These are phyloP conservation scores for Cavia aperea DNA, from an alignment of 2,113 vertebrate genomes.

Conservation along the genomic window DNA sequence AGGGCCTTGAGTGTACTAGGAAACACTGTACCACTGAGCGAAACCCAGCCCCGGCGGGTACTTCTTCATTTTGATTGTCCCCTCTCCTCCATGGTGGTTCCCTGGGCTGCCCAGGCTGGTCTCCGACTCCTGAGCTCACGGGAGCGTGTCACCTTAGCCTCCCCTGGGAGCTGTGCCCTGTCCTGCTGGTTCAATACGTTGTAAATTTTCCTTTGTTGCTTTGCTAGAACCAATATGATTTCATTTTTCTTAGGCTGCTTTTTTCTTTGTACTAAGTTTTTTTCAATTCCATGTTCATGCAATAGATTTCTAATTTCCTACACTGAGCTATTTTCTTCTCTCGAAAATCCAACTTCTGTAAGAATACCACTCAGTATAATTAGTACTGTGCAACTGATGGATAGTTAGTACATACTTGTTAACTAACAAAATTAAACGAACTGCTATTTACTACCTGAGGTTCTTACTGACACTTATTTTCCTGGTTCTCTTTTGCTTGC, in stretches of 20 bases:
- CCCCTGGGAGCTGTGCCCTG: not conserved
- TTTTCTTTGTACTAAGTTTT: slow-evolving; percentile 1
- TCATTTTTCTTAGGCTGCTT: not conserved
- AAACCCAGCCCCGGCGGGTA: not conserved
- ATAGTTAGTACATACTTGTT: not conserved
- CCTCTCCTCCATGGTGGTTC: not conserved
- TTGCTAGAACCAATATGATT: not conserved
- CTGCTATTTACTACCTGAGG: not conserved
- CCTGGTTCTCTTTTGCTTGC: not conserved
- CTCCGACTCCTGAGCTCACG: not conserved
- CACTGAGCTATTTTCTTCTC: not conserved
- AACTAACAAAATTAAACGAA: not conserved
- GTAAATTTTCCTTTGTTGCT: not conserved
- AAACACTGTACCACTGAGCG: not conserved
- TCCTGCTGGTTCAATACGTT: not conserved
- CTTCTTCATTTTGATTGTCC: not conserved
- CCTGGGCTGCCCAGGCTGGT: not conserved
- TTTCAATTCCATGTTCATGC: not conserved
- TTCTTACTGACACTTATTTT: not conserved
- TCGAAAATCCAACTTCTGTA: slow-evolving; percentile 2
- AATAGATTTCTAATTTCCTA: slow-evolving; percentile 3
- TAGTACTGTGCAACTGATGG: not conserved
- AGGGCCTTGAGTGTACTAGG: not conserved
- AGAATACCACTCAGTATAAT: not conserved
- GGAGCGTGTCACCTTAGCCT: not conserved